Evolutionary conservation across 2,888 invertebrate species (phyloP).

Genomic region (Acrobasis consociella): DNA sequence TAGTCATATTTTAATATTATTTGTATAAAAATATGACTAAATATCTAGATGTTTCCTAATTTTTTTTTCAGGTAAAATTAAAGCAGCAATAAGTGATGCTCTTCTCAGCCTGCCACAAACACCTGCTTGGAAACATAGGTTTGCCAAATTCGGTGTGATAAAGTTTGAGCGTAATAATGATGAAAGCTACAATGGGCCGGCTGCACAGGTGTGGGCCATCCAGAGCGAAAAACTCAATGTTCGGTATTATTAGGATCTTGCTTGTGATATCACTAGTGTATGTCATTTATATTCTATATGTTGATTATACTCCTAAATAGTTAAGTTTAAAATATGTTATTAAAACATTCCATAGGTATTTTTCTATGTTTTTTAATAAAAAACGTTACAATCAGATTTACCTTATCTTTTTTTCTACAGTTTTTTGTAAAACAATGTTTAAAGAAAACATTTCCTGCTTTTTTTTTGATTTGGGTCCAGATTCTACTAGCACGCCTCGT

Average conservation of each 20-base stretch:
- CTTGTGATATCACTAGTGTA: slow-evolving; percentile 65
- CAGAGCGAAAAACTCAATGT: slow-evolving; percentile 75
- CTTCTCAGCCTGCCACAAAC: slow-evolving; percentile 65
- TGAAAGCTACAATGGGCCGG: slow-evolving; percentile 74
- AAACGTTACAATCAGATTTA: slow-evolving; percentile 5
- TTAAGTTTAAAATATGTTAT: slow-evolving; percentile 28
- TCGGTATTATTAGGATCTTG: slow-evolving; percentile 78
- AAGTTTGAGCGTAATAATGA: slow-evolving; percentile 70
- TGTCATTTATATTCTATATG: slow-evolving; percentile 72
- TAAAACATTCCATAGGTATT: slow-evolving; percentile 14
- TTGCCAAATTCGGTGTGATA: slow-evolving; percentile 75
- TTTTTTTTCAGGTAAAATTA: slow-evolving; percentile 69
- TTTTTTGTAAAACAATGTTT: slow-evolving; percentile 55
- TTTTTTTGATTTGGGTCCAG: slow-evolving; percentile 41
- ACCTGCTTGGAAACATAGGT: slow-evolving; percentile 63
- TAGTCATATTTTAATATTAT: not conserved
- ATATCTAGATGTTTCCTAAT: not conserved
- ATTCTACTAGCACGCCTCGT: slow-evolving; percentile 49
- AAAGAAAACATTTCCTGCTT: slow-evolving; percentile 51
- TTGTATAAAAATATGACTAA: too few relatives aligned
- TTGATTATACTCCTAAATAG: slow-evolving; percentile 66
- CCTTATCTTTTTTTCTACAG: slow-evolving; percentile 30
- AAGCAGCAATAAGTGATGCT: slow-evolving; percentile 63
- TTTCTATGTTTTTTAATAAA: slow-evolving; percentile 21
- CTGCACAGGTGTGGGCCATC: slow-evolving; percentile 78